Percentiles rank a stretch among this genome's conserved stretches.
Evolutionary conservation across 2,113 vertebrate genomes (phyloP).

Genomic region (Castor canadensis): DNA sequence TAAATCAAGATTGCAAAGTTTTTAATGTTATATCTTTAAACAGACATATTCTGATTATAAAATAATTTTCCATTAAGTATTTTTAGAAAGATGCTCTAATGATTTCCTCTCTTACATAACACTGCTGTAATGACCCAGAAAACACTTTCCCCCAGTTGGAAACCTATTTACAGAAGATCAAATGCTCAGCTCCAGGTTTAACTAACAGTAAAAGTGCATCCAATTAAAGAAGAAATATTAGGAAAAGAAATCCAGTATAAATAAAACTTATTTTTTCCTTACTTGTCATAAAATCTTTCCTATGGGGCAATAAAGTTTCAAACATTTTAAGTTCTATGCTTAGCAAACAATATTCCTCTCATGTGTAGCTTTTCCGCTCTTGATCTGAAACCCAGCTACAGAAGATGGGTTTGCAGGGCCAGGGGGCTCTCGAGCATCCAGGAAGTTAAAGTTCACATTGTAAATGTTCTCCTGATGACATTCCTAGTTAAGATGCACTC

Average conservation of each 20-base stretch:
- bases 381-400: not conserved
- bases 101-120: conserved; percentile 31
- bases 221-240: conserved; percentile 42
- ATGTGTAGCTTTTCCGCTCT: not conserved
- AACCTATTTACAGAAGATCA: conserved; percentile 57
- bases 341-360: not conserved
- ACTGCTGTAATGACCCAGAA: conserved; percentile 15
- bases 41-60: conserved; percentile 22
- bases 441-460: not conserved
- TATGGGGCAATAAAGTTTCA: not conserved
- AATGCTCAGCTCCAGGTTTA: conserved; percentile 2
- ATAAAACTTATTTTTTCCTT: not conserved
- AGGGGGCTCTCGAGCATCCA: not conserved
- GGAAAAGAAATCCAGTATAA: conserved; percentile 10
- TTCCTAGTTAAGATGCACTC: not conserved
- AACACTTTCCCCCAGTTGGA: conserved; percentile 25
- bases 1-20: not conserved
- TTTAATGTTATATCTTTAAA: conserved; percentile 28
- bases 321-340: not conserved
- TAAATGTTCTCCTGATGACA: not conserved
- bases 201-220: not conserved
- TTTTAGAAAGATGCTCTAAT: conserved; percentile 47
- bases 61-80: conserved; percentile 49
- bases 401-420: not conserved
- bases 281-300: not conserved